phyloP scores from a whole-genome alignment of 2,888 invertebrate genomes.

The Drosophila hawaiiensis region DNA sequence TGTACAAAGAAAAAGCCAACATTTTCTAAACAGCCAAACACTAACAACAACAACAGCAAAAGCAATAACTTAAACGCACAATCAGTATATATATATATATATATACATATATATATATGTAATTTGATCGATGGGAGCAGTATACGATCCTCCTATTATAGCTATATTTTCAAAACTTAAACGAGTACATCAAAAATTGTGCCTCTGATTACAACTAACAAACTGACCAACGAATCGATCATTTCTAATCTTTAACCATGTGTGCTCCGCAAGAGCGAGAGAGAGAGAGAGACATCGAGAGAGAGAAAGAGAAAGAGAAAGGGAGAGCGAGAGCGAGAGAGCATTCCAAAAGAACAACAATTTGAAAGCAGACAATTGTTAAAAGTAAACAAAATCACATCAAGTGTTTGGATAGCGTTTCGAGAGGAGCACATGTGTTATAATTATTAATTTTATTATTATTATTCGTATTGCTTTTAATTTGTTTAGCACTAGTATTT shows the following conservation, averaged over 20 bases:
- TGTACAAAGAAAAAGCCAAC: slow-evolving; percentile 34
- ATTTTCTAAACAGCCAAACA: slow-evolving; percentile 42
- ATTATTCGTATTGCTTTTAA: slow-evolving; percentile 20
- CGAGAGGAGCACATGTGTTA: slow-evolving; percentile 29
- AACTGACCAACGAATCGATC: slow-evolving; percentile 46
- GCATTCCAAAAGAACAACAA: slow-evolving; percentile 30
- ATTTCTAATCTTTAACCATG: slow-evolving; percentile 37
- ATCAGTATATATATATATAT: slow-evolving; percentile 7
- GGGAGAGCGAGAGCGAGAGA: neutral
- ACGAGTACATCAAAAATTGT: slow-evolving; percentile 47
- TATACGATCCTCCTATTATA: slow-evolving; percentile 19
- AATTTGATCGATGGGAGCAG: slow-evolving; percentile 12
- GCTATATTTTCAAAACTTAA: slow-evolving; percentile 6
- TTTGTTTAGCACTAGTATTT: slow-evolving; percentile 35
- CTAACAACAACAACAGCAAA: slow-evolving; percentile 28
- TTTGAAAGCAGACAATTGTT: neutral
- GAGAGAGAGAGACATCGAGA: neutral
- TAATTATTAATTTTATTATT: slow-evolving; percentile 13
- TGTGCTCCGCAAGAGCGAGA: slow-evolving; percentile 26
- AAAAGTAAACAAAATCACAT: slow-evolving; percentile 9
- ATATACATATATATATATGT: neutral
- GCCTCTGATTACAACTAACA: slow-evolving; percentile 53
- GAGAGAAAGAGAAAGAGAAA: neutral
- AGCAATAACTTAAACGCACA: slow-evolving; percentile 46
- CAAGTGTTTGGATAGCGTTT: slow-evolving; percentile 27